Evolutionary conservation across 2,888 invertebrate genomes (phyloP).

Genomic region (Pseudococcus jackbeardsleyi): DNA sequence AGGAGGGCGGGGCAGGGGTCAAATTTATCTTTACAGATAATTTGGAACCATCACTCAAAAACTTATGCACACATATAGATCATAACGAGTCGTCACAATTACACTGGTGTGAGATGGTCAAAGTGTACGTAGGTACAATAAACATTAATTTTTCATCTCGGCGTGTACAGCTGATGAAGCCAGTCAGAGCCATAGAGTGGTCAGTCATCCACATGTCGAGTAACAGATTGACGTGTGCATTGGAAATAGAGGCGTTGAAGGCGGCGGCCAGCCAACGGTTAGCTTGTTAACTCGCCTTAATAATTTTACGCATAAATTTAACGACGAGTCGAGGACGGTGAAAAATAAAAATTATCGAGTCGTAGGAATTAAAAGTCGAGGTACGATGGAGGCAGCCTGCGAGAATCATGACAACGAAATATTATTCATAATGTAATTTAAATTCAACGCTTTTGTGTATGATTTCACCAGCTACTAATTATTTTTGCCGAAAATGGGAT

Average conservation of each 20-base stretch:
- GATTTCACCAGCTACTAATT: too few species aligned
- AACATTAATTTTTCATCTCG: conserved; percentile 5
- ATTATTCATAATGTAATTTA: conserved; percentile 32
- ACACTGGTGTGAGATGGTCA: not conserved
- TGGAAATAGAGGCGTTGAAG: not conserved
- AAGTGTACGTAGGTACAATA: not conserved
- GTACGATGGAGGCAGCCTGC: not conserved
- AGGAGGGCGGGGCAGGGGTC: not conserved
- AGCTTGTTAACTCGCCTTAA: conserved; percentile 24
- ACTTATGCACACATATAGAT: not conserved
- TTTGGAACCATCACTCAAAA: not conserved
- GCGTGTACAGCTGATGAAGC: not conserved
- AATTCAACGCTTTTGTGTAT: conserved; percentile 18
- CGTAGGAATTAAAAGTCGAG: too few species aligned
- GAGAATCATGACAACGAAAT: conserved; percentile 37
- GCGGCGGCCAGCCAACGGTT: not conserved
- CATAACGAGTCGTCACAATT: not conserved
- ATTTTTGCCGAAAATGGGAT: too few species aligned
- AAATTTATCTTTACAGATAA: not conserved
- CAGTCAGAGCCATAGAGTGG: not conserved
- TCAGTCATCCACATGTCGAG: not conserved
- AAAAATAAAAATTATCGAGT: conserved; percentile 12
- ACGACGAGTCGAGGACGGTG: not conserved
- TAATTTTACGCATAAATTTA: conserved; percentile 31
- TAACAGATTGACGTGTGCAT: not conserved